Evolutionary conservation across 2,888 invertebrate genomes (phyloP).

Genomic region (Tridacna crocea): DNA sequence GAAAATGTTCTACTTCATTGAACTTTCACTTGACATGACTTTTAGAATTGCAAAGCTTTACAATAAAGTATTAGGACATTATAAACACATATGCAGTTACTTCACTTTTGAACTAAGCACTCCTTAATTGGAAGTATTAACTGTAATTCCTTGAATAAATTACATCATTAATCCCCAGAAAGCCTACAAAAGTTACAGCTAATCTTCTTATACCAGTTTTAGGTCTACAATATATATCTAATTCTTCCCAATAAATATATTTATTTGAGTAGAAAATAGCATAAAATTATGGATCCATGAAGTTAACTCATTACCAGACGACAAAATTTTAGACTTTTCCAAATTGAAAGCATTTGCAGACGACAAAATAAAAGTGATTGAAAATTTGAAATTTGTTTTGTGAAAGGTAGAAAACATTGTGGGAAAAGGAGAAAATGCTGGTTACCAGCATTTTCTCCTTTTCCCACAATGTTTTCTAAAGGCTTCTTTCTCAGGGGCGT

Average conservation of each 20-base stretch:
- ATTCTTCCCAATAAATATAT: not conserved
- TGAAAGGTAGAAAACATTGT: not conserved
- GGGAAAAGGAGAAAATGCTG: not conserved
- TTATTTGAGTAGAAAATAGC: no score
- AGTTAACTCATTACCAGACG: no score
- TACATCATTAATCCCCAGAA: conserved; percentile 29
- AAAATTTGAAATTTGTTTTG: no score
- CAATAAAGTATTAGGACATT: not conserved
- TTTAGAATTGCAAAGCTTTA: not conserved
- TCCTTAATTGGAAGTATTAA: conserved; percentile 17
- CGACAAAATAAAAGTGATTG: no score
- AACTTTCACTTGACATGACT: conserved; percentile 3
- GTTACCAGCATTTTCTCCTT: not conserved
- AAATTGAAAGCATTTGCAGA: no score
- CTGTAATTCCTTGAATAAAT: conserved; percentile 40
- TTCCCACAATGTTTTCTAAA: not conserved
- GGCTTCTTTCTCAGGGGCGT: no score
- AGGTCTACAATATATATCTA: conserved; percentile 22
- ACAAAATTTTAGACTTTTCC: no score
- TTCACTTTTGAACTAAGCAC: not conserved
- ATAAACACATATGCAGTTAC: not conserved
- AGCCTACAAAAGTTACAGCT: conserved; percentile 27
- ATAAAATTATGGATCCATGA: no score
- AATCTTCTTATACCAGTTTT: conserved; percentile 22
- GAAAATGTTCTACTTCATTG: conserved; percentile 11